Conservation (phyloP, 1,140 invertebrate species). For the Dryas iulia region DNA sequence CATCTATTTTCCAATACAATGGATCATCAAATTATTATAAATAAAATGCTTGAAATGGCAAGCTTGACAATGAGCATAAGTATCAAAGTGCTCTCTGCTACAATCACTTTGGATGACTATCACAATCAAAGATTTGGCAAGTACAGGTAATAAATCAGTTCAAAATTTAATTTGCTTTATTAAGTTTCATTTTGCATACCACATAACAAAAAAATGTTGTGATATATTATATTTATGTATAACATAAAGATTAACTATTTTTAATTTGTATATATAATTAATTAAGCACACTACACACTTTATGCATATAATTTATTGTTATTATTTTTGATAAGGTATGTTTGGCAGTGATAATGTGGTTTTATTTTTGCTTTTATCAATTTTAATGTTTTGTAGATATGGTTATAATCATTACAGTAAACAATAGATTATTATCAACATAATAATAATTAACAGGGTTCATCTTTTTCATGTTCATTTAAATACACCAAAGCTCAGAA, state of each 20-base stretch:
- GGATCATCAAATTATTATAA: slow-evolving; percentile 92
- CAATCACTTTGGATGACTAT: slow-evolving; percentile 93
- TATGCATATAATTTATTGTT: background rate
- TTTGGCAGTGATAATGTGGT: background rate
- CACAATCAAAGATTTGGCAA: slow-evolving; percentile 93
- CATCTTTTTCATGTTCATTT: background rate
- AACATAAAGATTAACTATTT: background rate
- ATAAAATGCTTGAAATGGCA: slow-evolving; percentile 91
- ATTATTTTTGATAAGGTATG: background rate
- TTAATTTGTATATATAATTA: background rate
- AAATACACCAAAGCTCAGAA: no score
- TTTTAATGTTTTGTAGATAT: background rate
- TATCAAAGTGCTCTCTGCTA: slow-evolving; percentile 91
- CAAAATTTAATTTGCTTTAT: no score
- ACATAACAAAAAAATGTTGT: no score
- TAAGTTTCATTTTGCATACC: no score
- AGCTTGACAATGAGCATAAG: slow-evolving; percentile 89
- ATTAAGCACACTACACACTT: background rate
- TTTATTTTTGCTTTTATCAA: background rate
- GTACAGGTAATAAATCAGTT: slow-evolving; percentile 88
- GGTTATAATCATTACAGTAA: background rate
- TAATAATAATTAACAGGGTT: background rate
- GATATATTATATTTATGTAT: background rate
- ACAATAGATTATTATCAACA: background rate
- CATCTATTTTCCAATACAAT: slow-evolving; percentile 92